phyloP scores from a whole-genome alignment of 2,113 vertebrate genomes.

The Notothenia rossii region DNA sequence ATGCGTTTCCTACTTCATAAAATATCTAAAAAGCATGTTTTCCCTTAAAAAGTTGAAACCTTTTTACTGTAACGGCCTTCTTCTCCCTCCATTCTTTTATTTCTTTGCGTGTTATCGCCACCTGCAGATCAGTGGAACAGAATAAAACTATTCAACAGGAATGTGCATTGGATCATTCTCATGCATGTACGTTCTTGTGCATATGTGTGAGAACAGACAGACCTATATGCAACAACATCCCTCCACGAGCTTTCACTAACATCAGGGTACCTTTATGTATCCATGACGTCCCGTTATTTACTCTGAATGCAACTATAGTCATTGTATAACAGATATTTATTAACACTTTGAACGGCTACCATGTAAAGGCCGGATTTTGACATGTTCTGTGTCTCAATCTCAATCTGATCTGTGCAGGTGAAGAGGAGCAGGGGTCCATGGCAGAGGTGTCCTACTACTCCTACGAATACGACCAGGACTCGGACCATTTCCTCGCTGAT shows the following conservation, averaged over 20 bases:
- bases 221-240: background rate
- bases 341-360: background rate
- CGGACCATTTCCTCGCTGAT: conserved; percentile 83
- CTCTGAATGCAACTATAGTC: background rate
- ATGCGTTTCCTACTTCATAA: background rate
- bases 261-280: background rate
- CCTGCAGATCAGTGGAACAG: background rate
- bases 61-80: background rate
- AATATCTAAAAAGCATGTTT: background rate
- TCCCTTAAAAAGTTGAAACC: background rate
- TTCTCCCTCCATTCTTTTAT: background rate
- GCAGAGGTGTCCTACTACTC: conserved; percentile 90
- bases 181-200: background rate
- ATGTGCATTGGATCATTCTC: background rate
- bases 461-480: conserved; percentile 89
- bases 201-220: background rate
- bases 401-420: conserved; percentile 68
- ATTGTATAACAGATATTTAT: background rate
- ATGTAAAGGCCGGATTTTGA: background rate
- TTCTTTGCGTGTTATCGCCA: background rate
- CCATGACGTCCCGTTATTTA: background rate
- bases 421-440: conserved; percentile 84
- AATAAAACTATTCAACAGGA: background rate
- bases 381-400: background rate
- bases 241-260: background rate